phyloP scores from a whole-genome alignment of 2,888 invertebrate genomes.

The Spisula subtruncata region DNA sequence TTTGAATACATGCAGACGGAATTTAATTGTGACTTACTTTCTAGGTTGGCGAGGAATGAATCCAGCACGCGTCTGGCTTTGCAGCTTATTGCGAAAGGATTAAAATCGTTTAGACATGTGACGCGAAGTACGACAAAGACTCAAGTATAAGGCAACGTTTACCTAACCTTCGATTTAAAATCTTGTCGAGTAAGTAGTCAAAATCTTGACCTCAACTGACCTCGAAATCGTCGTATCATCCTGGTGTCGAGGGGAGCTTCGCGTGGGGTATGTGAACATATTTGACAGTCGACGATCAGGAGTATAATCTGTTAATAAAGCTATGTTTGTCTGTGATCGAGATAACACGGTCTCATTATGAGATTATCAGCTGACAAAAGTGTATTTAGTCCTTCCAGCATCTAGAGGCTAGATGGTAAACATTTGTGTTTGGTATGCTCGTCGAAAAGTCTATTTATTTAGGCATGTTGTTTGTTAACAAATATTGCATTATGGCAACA shows the following conservation, averaged over 20 bases:
- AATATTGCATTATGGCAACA: no score
- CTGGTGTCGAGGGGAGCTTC: conserved; percentile 11
- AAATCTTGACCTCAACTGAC: conserved; percentile 47
- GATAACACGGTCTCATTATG: neutral
- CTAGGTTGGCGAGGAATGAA: neutral
- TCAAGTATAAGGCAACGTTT: conserved; percentile 37
- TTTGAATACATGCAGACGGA: no score
- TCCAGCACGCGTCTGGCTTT: neutral
- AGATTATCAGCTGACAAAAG: neutral
- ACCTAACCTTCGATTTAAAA: conserved; percentile 39
- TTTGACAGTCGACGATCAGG: conserved; percentile 34
- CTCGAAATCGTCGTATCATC: conserved; percentile 43
- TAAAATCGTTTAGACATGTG: conserved; percentile 9
- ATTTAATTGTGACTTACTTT: no score
- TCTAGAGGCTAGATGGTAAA: no score
- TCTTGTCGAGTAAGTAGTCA: conserved; percentile 40
- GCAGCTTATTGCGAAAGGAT: neutral
- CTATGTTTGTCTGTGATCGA: conserved; percentile 4
- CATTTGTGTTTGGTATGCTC: no score
- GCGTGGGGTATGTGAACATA: conserved; percentile 50
- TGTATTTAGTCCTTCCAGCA: no score
- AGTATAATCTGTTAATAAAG: conserved; percentile 34
- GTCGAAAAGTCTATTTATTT: no score
- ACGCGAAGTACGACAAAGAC: conserved; percentile 27
- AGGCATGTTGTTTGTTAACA: no score